Conservation (phyloP, 2,797 vertebrate species). For the Paratrypauchen microcephalus region DNA sequence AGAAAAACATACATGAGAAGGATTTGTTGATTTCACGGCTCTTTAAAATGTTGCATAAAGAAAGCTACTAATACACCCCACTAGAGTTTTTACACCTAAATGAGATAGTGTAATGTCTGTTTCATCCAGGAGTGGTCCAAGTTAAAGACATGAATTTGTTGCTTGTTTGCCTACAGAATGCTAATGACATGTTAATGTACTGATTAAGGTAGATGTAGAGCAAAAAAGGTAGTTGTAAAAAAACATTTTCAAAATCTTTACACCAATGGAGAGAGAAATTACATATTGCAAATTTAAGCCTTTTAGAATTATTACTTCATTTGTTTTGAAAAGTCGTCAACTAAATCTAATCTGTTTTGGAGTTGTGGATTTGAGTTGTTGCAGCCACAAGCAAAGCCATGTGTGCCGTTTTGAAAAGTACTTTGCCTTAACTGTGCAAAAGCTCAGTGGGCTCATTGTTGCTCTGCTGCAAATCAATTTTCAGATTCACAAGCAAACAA, state of each 20-base stretch:
- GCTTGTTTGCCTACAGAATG: no score
- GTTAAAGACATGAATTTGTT: no score
- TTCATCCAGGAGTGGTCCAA: no score
- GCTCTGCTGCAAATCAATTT: slow-evolving; percentile 22
- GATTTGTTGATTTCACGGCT: not conserved
- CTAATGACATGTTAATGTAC: no score
- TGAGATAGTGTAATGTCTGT: no score
- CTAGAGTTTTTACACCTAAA: no score
- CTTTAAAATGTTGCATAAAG: slow-evolving; percentile 6
- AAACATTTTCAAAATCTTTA: no score
- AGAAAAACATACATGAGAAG: not conserved
- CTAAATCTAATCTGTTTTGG: slow-evolving; percentile 11
- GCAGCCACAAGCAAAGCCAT: slow-evolving; percentile 24
- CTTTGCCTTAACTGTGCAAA: slow-evolving; percentile 41
- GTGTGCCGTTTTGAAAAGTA: slow-evolving; percentile 37
- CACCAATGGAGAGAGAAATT: no score
- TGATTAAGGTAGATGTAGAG: no score
- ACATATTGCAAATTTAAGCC: no score
- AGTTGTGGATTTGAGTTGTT: slow-evolving; percentile 8
- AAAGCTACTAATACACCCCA: not conserved
- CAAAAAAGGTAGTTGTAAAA: no score
- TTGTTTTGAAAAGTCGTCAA: not conserved
- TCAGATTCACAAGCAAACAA: slow-evolving; percentile 53
- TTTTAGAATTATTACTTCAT: not conserved
- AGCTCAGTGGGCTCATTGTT: slow-evolving; percentile 15